Percentiles rank a stretch among this genome's conserved stretches.
Evolutionary conservation across 1,140 invertebrate species (phyloP).

Genomic region (Lerema accius): DNA sequence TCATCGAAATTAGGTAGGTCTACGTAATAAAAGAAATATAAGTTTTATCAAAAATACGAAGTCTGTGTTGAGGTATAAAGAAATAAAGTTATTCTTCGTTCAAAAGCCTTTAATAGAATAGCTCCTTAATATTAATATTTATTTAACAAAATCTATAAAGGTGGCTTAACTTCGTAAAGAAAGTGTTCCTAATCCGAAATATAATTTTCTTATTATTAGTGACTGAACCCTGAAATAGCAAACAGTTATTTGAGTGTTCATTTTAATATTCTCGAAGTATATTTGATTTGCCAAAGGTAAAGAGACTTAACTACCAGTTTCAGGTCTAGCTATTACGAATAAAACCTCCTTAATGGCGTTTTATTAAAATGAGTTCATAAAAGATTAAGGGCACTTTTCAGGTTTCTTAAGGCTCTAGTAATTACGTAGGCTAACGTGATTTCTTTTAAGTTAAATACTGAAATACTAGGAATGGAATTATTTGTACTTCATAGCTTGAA

Average conservation of each 20-base stretch:
- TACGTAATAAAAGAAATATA: too few species aligned
- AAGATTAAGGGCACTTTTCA: slow-evolving; percentile 11
- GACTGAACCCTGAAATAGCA: neutral
- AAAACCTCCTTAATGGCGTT: slow-evolving; percentile 8
- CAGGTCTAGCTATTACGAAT: slow-evolving; percentile 1
- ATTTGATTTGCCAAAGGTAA: slow-evolving; percentile 21
- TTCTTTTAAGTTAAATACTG: slow-evolving; percentile 8
- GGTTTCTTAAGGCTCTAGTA: slow-evolving; percentile 2
- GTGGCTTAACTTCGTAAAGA: too few species aligned
- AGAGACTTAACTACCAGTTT: slow-evolving; percentile 11
- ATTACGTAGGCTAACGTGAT: slow-evolving; percentile 4
- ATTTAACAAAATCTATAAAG: too few species aligned
- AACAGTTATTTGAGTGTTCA: slow-evolving; percentile 11
- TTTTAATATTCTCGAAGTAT: slow-evolving; percentile 16
- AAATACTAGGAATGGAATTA: slow-evolving; percentile 1
- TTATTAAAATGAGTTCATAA: slow-evolving; percentile 27
- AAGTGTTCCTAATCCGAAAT: too few species aligned
- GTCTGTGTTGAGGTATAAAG: too few species aligned
- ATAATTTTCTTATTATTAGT: neutral
- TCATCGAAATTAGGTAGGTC: too few species aligned
- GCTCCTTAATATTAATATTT: too few species aligned
- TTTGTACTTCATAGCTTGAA: neutral
- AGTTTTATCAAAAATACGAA: too few species aligned
- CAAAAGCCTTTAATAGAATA: too few species aligned
- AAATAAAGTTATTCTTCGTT: too few species aligned